These are phyloP conservation scores for Neomorphus geoffroyi DNA, from an alignment of 2,797 vertebrate genomes.

Conservation along the genomic window DNA sequence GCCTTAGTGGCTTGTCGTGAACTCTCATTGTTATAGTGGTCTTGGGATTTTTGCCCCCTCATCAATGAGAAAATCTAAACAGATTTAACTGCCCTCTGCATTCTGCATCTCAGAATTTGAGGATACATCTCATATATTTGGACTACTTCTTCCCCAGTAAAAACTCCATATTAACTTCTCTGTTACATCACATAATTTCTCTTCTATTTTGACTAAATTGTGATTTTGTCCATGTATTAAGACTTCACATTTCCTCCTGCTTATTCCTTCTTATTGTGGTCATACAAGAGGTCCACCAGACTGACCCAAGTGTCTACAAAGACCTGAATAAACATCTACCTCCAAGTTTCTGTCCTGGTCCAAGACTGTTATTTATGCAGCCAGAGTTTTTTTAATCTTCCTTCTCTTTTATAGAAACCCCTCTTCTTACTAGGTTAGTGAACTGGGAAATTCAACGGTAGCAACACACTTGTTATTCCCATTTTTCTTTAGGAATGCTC, in stretches of 20 bases:
- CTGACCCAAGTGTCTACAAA: neutral
- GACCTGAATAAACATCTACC: neutral
- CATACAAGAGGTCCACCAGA: neutral
- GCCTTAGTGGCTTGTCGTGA: neutral
- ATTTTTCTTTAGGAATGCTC: neutral
- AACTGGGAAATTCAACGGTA: neutral
- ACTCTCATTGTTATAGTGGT: neutral
- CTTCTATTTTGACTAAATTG: neutral
- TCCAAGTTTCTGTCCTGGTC: neutral
- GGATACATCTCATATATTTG: neutral
- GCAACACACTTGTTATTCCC: neutral
- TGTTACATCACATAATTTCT: neutral
- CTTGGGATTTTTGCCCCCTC: neutral
- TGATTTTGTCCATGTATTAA: neutral
- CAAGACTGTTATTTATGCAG: neutral
- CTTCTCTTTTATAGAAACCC: neutral
- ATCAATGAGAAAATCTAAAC: neutral
- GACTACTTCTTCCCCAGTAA: neutral
- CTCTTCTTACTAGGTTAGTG: neutral
- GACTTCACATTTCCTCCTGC: neutral
- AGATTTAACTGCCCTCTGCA: neutral
- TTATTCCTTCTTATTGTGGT: neutral
- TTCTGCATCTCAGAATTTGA: neutral
- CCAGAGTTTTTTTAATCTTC: neutral
- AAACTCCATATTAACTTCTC: neutral